Evolutionary conservation across 2,888 invertebrate genomes (phyloP), one percentile per base, ranked within the genome.

Genomic region (Spisula solida): DNA sequence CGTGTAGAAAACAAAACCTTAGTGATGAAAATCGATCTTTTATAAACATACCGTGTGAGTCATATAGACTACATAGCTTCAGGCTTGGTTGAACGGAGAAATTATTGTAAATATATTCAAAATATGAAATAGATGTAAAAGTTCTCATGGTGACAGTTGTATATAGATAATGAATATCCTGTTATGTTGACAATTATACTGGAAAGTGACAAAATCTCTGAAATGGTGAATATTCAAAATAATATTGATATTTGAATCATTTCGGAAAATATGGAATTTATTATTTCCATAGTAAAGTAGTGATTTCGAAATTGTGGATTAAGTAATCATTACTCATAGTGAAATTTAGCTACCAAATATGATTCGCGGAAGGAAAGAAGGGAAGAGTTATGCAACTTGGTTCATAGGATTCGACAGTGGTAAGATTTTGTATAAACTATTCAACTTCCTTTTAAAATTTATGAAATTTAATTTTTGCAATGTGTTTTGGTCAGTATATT

Each of bases 321-420:
- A 14, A 25, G 8, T 4, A 10, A 29, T 29, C 29, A 70, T 25
- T 25, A 70, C 16, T 70, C 8, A 6, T 25, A 41, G 70, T 0
- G 8, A 70, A 14, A 56, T 29, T 10, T 70, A 70, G 16, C n/a
- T 29, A 6, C 16, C 31, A 47, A 48, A 29, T 29, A 95, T 95
- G 95, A 95, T 95, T 88, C 94, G 95, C 60, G 94, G 94, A 87
- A 89, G 91, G 48, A 94, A 94, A 84, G 95, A 95, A 86, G 95
- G 95, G 8, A 92, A 93, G 47, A 94, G 91, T 55, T 95, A 93
- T 82, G 93, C 95, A 18, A 94, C 94, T 14, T 95, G 95, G 95
- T 95, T 94, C 86, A 94, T 95, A 20, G 94, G 95, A 55, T 94
- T 95, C 85, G 95, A 95, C 86, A 93, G 93, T 90, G 95, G 95